Percentiles rank a stretch among this genome's conserved stretches.
Evolutionary conservation across 2,888 invertebrate species (phyloP).

Genomic region (Allophyes oxyacanthae): DNA sequence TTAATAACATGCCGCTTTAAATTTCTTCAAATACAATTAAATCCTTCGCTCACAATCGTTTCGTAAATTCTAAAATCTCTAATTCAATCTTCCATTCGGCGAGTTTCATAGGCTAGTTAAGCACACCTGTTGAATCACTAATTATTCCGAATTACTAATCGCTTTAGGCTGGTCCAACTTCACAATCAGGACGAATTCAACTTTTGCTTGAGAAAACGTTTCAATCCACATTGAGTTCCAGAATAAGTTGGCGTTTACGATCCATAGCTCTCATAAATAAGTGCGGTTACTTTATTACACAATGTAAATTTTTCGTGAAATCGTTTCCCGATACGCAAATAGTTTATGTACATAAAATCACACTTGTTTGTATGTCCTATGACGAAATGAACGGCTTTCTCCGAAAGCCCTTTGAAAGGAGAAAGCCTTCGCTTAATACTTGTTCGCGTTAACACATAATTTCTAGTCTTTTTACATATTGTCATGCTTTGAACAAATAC

Average conservation of each 20-base stretch:
- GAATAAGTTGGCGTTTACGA: slow-evolving; percentile 56
- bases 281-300: slow-evolving; percentile 57
- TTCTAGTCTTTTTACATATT: slow-evolving; percentile 35
- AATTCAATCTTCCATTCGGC: slow-evolving; percentile 37
- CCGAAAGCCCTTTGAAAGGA: slow-evolving; percentile 59
- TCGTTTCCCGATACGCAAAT: slow-evolving; percentile 56
- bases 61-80: slow-evolving; percentile 33
- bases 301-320: slow-evolving; percentile 61
- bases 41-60: slow-evolving; percentile 22
- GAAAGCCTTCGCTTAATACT: slow-evolving; percentile 60
- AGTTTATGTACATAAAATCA: slow-evolving; percentile 48
- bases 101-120: slow-evolving; percentile 53
- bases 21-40: slow-evolving; percentile 38
- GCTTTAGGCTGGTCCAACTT: slow-evolving; percentile 38
- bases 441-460: slow-evolving; percentile 45
- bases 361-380: slow-evolving; percentile 33
- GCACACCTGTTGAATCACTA: slow-evolving; percentile 57
- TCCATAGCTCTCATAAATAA: slow-evolving; percentile 56
- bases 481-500: slow-evolving; percentile 25
- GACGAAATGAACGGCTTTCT: slow-evolving; percentile 58
- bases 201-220: slow-evolving; percentile 48
- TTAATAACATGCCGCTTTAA: slow-evolving; percentile 14
- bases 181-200: slow-evolving; percentile 34
- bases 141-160: slow-evolving; percentile 55
- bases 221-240: slow-evolving; percentile 52